Percentiles rank a stretch among this genome's conserved stretches.
These are phyloP conservation scores for Mellivora capensis DNA, from an alignment of 2,113 vertebrate genomes.

Conservation along the genomic window DNA sequence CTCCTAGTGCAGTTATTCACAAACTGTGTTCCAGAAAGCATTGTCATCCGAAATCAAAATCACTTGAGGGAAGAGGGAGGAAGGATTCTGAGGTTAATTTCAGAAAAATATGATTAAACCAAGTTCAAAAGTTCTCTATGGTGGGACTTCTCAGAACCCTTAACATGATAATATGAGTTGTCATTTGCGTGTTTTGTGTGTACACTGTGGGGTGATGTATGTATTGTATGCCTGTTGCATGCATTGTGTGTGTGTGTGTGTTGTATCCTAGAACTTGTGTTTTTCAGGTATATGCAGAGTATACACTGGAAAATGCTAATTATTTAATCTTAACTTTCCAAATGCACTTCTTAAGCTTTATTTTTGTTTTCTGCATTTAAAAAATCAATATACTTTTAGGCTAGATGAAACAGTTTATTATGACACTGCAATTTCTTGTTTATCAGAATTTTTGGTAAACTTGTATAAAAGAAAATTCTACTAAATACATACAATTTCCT, in stretches of 20 bases:
- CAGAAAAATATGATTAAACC: not conserved
- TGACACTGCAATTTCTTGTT: not conserved
- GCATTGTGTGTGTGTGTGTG: not conserved
- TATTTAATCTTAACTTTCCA: slow-evolving; percentile 2
- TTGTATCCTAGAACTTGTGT: not conserved
- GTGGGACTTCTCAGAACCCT: not conserved
- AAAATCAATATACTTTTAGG: not conserved
- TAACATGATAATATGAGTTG: not conserved
- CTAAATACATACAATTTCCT: slow-evolving; percentile 1
- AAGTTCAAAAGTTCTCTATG: not conserved
- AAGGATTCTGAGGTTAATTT: not conserved
- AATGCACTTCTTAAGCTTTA: not conserved
- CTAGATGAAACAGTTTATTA: not conserved
- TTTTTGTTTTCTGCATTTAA: not conserved
- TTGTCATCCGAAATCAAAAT: not conserved
- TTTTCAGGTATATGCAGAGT: not conserved
- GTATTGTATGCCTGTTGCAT: not conserved
- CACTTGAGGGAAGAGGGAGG: not conserved
- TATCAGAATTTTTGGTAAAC: slow-evolving; percentile 1
- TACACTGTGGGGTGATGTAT: not conserved
- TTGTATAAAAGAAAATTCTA: slow-evolving; percentile 1
- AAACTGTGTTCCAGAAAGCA: not conserved
- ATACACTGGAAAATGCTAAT: not conserved
- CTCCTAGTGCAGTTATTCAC: not conserved
- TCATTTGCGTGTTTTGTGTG: not conserved